Evolutionary conservation across 2,113 vertebrate species (phyloP).

Genomic region (Propithecus coquereli): DNA sequence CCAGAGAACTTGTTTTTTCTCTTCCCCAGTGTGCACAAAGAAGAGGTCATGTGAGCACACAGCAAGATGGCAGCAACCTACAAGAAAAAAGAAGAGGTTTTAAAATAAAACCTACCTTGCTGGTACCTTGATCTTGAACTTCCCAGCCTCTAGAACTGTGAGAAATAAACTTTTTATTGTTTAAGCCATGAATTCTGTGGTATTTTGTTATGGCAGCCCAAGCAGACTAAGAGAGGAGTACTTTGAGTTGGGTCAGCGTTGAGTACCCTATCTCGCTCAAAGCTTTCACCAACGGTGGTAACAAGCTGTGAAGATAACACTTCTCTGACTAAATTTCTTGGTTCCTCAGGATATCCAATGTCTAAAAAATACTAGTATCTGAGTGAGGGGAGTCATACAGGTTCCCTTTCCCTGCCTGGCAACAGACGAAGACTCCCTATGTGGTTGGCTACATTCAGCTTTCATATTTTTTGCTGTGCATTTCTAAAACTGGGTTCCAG

Average conservation of each 20-base stretch:
- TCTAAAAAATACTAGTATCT: not conserved
- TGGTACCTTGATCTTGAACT: not conserved
- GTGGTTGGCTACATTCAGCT: not conserved
- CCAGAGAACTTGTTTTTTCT: not conserved
- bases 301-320: not conserved
- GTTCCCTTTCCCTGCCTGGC: not conserved
- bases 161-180: not conserved
- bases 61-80: not conserved
- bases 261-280: rapidly evolving
- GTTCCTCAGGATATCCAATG: not conserved
- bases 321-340: not conserved
- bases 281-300: not conserved
- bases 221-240: not conserved
- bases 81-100: not conserved
- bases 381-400: rapidly evolving
- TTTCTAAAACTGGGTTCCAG: not conserved
- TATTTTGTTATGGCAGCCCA: not conserved
- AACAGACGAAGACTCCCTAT: not conserved
- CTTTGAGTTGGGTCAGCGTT: not conserved
- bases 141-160: not conserved
- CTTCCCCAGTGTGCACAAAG: not conserved
- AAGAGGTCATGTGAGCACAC: not conserved
- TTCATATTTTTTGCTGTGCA: not conserved
- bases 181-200: not conserved
- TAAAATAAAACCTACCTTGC: not conserved